Evolutionary conservation across 2,113 vertebrate species (phyloP), one percentile per base, ranked within the genome.

Genomic region (Chrysochloris asiatica): DNA sequence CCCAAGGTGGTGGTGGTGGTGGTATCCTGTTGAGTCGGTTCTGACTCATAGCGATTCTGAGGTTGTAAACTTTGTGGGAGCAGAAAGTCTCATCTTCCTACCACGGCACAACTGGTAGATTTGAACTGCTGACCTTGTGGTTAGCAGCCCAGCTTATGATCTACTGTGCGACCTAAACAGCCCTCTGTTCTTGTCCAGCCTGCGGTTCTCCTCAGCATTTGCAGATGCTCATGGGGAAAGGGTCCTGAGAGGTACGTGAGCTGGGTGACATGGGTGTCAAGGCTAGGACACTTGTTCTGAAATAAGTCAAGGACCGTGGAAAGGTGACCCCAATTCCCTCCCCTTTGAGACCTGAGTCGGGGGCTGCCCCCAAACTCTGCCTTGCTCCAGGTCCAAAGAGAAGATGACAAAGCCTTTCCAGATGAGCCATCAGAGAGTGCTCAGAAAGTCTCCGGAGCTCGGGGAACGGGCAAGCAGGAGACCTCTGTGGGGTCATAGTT

Each of bases 101-200:
- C n/a, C n/a, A n/a, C n/a, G n/a, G n/a, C n/a, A n/a, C n/a, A n/a
- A n/a, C n/a, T n/a, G n/a, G n/a, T n/a, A n/a, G n/a, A n/a, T n/a
- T n/a, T n/a, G n/a, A n/a, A n/a, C n/a, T n/a, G n/a, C n/a, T n/a
- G n/a, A n/a, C n/a, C n/a, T n/a, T n/a, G n/a, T n/a, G n/a, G n/a
- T n/a, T n/a, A n/a, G n/a, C n/a, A n/a, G n/a, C n/a, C n/a, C n/a
- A n/a, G n/a, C n/a, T n/a, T n/a, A n/a, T n/a, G n/a, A n/a, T n/a
- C 43, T 21, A 38, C 75, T 8, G 8, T n/a, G n/a, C n/a, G n/a
- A n/a, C n/a, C n/a, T n/a, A 12, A 17, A 69, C 30, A 61, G 33
- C 56, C 65, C 4, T 0, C 0, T 0, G 2, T 7, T 61, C 41
- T 22, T 6, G 19, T 3, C 12, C 6, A 17, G 43, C 26, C 75